These are phyloP conservation scores for Protodeltote pygarga DNA, from an alignment of 2,888 invertebrate species.

Conservation along the genomic window DNA sequence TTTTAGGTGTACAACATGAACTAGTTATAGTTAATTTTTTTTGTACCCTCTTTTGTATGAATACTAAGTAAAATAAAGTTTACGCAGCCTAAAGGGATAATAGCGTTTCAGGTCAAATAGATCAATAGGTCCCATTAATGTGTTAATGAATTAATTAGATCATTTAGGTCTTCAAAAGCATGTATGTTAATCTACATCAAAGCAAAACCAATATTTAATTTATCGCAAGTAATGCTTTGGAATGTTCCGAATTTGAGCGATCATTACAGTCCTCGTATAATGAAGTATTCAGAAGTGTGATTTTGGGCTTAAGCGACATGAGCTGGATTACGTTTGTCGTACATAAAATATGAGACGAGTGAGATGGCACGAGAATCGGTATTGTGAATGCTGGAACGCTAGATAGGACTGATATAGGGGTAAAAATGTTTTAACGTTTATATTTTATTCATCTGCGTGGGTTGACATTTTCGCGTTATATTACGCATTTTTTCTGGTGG, in stretches of 20 bases:
- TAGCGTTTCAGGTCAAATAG: too few species aligned
- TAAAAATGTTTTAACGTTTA: too few species aligned
- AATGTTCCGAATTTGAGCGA: conserved; percentile 18
- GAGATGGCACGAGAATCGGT: conserved; percentile 5
- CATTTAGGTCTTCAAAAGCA: conserved; percentile 1
- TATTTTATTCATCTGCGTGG: too few species aligned
- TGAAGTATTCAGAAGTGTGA: conserved; percentile 10
- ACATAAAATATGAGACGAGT: conserved; percentile 25
- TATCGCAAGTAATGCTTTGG: not conserved
- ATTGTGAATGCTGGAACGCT: not conserved
- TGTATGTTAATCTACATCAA: conserved; percentile 1
- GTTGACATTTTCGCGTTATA: too few species aligned
- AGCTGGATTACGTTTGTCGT: conserved; percentile 24
- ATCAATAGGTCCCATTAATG: too few species aligned
- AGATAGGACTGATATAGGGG: too few species aligned
- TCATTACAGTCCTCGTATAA: conserved; percentile 29
- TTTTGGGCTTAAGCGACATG: conserved; percentile 16
- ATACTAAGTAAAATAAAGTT: too few species aligned
- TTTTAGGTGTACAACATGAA: too few species aligned
- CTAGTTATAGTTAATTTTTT: too few species aligned
- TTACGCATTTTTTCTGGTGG: too few species aligned
- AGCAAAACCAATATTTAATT: conserved; percentile 7
- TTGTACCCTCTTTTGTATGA: too few species aligned
- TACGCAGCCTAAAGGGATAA: too few species aligned
- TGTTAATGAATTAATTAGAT: conserved; percentile 7